Evolutionary conservation across 2,888 invertebrate genomes (phyloP), one percentile per base, ranked within the genome.

Genomic region (Archips xylosteana): DNA sequence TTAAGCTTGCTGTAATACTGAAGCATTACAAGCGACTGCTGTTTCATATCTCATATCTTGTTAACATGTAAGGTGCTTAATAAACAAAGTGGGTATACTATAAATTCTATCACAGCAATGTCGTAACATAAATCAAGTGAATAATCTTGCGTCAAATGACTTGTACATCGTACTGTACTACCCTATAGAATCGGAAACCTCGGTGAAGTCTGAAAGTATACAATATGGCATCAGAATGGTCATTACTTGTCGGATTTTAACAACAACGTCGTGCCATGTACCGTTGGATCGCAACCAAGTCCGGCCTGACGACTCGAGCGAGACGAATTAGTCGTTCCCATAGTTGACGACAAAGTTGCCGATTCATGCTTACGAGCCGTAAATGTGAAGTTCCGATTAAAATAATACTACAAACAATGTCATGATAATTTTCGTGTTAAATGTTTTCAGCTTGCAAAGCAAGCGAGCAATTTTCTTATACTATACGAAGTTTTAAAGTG

Each of bases 271-370:
- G 45, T 32, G 34, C 34, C 47, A 34, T 64, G 42, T 64, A 64
- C 65, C 65, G 65, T 65, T 65, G n/a, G 51, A 39, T 65, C 51
- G 65, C 51, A 10, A 65, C 47, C n/a, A 65, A 36, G 49, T 49
- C 34, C 36, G 42, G 65, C 65, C 65, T 60, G 65, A 32, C 65
- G 65, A 71, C 39, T 71, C 59, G 49, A 60, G 71, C 71, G 71
- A 71, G 62, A 71, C 71, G 71, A 65, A 39, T 60, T 49, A 65
- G 36, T 49, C 64, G 64, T 42, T 54, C 60, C n/a, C 23, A 62
- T 15, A 62, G 49, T 15, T 54, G 66, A 15, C 49, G 66, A 15
- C 64, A 51, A 64, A 64, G 23, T 59, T 67, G 67, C 45, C 9
- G 23, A 71, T 13, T 70, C 62, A 67, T 54, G 23, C n/a, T 42